Percentiles rank a stretch among this genome's conserved stretches.
These are phyloP conservation scores for Paratilapia polleni DNA, from an alignment of 2,113 vertebrate species.

Conservation along the genomic window DNA sequence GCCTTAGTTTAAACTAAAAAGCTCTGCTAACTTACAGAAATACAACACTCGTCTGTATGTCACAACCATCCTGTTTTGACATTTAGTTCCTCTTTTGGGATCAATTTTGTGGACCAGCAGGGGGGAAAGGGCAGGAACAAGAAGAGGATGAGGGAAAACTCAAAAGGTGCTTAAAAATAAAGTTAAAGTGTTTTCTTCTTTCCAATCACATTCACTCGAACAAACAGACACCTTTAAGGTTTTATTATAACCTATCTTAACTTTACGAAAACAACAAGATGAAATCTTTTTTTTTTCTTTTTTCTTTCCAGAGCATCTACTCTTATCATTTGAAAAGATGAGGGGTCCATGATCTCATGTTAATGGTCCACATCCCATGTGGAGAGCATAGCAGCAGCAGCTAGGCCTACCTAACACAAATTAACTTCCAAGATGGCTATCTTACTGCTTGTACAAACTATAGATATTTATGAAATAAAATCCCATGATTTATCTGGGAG, in stretches of 20 bases:
- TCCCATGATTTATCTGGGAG: conserved; percentile 15
- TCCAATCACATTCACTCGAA: conserved; percentile 45
- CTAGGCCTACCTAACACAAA: conserved; percentile 33
- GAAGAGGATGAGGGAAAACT: background rate
- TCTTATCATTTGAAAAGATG: conserved; percentile 32
- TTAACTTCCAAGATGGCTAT: conserved; percentile 8
- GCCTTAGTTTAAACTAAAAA: conserved; percentile 30
- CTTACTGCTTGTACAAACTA: conserved; percentile 31
- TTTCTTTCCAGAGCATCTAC: background rate
- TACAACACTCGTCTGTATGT: conserved; percentile 19
- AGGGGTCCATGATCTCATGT: conserved; percentile 10
- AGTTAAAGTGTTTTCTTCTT: conserved; percentile 43
- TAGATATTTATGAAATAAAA: conserved; percentile 33
- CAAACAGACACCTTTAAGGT: conserved; percentile 35
- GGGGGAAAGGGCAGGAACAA: background rate
- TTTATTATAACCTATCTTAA: conserved; percentile 41
- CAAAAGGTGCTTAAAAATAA: conserved; percentile 58
- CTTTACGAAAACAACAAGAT: conserved; percentile 42
- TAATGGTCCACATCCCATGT: conserved; percentile 23
- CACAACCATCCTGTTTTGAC: conserved; percentile 24
- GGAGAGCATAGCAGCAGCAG: conserved; percentile 22
- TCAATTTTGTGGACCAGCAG: background rate
- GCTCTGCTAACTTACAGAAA: conserved; percentile 32
- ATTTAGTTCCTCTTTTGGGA: conserved; percentile 37
- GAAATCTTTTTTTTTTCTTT: background rate